Percentiles rank a stretch among this genome's conserved stretches.
Evolutionary conservation across 53 echinoderm and acorn worm species (phyloP).

Genomic region (Luidia sarsii): DNA sequence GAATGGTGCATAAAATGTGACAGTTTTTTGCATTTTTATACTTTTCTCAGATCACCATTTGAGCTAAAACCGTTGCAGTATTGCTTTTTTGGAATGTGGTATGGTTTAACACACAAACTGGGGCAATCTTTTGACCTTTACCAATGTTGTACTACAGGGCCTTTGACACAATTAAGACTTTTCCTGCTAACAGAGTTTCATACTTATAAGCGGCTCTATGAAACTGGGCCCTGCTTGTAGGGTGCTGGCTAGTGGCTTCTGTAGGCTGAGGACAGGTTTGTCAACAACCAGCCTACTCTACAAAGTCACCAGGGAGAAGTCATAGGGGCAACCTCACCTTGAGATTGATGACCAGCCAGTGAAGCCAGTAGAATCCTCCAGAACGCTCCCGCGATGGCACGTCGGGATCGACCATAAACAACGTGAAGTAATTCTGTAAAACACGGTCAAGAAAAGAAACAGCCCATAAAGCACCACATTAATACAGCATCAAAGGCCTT

Average conservation of each 20-base stretch:
- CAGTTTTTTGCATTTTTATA: no score
- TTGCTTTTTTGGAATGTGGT: no score
- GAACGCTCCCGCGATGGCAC: not conserved
- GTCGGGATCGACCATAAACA: slow-evolving; percentile 52
- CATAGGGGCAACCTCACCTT: not conserved
- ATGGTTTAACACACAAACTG: no score
- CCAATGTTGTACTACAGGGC: no score
- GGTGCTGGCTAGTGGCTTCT: no score
- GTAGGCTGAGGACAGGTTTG: not conserved
- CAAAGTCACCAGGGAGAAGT: not conserved
- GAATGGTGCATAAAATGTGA: no score
- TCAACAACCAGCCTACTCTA: not conserved
- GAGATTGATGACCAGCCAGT: slow-evolving; percentile 7
- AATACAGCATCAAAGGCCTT: no score
- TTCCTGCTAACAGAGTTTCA: not conserved
- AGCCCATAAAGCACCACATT: no score
- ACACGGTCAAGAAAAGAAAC: no score
- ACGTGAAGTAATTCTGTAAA: slow-evolving; percentile 8
- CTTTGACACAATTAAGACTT: not conserved
- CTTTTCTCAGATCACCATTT: no score
- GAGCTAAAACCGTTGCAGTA: no score
- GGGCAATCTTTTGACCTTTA: no score
- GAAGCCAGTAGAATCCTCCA: slow-evolving; percentile 9
- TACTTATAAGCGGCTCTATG: not conserved
- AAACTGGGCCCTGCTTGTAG: not conserved